Evolutionary conservation across 2,113 vertebrate genomes (phyloP).

Genomic region (Perca fluviatilis): DNA sequence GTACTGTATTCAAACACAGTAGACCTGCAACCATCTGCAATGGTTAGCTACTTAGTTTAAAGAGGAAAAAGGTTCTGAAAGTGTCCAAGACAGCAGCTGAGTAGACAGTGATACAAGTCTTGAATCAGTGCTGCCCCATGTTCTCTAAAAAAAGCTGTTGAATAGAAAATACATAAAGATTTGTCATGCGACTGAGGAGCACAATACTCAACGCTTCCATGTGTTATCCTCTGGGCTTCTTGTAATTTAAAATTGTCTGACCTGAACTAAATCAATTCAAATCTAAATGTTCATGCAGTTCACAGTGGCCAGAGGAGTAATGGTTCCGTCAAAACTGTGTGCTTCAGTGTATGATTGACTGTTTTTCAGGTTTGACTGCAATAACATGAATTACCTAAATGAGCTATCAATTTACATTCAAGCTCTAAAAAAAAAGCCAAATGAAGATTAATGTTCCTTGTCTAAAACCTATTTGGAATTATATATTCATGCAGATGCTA

Average conservation of each 20-base stretch:
- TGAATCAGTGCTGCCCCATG: background rate
- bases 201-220: background rate
- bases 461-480: background rate
- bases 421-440: background rate
- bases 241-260: slow-evolving; percentile 11
- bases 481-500: slow-evolving; percentile 14
- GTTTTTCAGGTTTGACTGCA: background rate
- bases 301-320: background rate
- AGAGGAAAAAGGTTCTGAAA: background rate
- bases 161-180: background rate
- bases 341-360: slow-evolving; percentile 2
- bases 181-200: background rate
- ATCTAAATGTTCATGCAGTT: slow-evolving; percentile 3
- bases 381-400: background rate
- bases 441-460: background rate
- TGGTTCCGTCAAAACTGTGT: background rate
- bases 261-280: slow-evolving; percentile 14
- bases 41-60: background rate
- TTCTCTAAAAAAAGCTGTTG: background rate
- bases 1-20: background rate
- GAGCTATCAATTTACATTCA: background rate
- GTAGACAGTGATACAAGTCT: background rate
- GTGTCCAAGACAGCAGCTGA: background rate
- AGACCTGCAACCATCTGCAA: background rate
- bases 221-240: background rate